A percentile compares a stretch with the other conserved stretches of the same genome.
phyloP scores from a whole-genome alignment of 2,888 invertebrate species.

The Dioctria rufipes region DNA sequence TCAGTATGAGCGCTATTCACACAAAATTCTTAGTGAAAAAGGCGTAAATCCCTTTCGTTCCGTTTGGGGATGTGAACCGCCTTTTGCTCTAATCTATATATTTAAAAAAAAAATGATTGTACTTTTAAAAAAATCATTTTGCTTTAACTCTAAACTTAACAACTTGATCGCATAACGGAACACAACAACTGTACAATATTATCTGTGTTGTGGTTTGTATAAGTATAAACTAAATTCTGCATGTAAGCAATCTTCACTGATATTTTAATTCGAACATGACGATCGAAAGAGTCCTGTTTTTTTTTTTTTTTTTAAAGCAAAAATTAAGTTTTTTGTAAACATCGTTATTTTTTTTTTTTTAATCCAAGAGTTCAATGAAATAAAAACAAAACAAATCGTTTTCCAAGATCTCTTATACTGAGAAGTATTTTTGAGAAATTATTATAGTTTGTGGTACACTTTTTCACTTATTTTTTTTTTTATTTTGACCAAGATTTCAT shows the following conservation, averaged over 20 bases:
- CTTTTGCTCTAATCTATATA: background rate
- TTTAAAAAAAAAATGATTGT: constrained; percentile 40
- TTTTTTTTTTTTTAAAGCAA: background rate
- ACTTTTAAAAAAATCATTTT: constrained; percentile 39
- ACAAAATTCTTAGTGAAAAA: constrained; percentile 26
- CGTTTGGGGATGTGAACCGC: constrained; percentile 4
- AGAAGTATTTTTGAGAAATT: constrained; percentile 9
- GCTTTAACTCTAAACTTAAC: constrained; percentile 42
- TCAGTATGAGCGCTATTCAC: constrained; percentile 62
- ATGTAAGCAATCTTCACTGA: constrained; percentile 17
- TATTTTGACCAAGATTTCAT: background rate
- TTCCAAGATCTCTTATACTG: background rate
- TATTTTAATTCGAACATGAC: background rate
- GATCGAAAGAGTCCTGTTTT: background rate
- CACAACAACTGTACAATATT: constrained; percentile 19
- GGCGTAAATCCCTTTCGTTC: background rate
- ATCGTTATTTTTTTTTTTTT: constrained; percentile 22
- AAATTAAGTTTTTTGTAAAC: constrained; percentile 2
- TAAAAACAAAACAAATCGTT: constrained; percentile 8
- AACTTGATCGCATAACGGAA: constrained; percentile 51
- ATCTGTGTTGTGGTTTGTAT: too few species aligned
- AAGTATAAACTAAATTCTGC: background rate
- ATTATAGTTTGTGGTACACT: constrained; percentile 11
- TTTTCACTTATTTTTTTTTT: constrained; percentile 24
- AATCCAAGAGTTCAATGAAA: constrained; percentile 13